Conservation (phyloP, 2,888 invertebrate genomes). For the Dugesia japonica region DNA sequence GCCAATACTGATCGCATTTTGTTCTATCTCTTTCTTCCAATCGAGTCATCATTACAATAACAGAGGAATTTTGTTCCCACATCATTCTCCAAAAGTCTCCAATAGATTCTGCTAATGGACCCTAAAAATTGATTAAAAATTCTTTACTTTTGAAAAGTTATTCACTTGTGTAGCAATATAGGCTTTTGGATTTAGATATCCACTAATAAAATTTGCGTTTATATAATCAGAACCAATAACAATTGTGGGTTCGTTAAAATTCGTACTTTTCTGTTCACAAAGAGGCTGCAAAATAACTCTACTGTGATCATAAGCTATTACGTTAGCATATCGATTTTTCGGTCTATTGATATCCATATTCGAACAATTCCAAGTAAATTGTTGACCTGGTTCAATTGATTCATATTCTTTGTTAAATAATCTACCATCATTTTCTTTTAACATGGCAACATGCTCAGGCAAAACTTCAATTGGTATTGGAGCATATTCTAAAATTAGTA, state of each 20-base stretch:
- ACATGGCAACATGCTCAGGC: constrained; percentile 77
- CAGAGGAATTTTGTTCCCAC: constrained; percentile 82
- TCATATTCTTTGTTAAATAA: constrained; percentile 94
- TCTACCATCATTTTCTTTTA: constrained; percentile 83
- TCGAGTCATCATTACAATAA: constrained; percentile 98
- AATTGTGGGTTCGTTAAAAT: constrained; percentile 60
- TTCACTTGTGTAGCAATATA: constrained; percentile 81
- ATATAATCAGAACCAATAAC: constrained; percentile 86
- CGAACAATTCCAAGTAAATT: constrained; percentile 98
- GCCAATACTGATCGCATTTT: constrained; percentile 78
- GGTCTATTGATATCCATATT: constrained; percentile 92
- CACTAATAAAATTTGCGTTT: constrained; percentile 96
- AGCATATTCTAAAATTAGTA: constrained; percentile 55
- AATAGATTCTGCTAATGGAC: constrained; percentile 88
- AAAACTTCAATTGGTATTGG: constrained; percentile 86
- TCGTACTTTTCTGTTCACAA: constrained; percentile 89
- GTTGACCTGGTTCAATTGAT: constrained; percentile 94
- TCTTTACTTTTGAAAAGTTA: too few relatives aligned
- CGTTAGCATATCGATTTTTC: constrained; percentile 96
- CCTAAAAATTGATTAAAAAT: constrained; percentile 53
- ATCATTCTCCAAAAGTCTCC: constrained; percentile 98
- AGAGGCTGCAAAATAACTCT: constrained; percentile 71
- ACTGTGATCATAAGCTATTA: constrained; percentile 94
- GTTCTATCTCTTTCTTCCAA: constrained; percentile 81
- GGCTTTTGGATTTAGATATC: constrained; percentile 89